Evolutionary conservation across 2,888 invertebrate species (phyloP), one percentile per base, ranked within the genome.

Genomic region (Tricholauxania praeusta): DNA sequence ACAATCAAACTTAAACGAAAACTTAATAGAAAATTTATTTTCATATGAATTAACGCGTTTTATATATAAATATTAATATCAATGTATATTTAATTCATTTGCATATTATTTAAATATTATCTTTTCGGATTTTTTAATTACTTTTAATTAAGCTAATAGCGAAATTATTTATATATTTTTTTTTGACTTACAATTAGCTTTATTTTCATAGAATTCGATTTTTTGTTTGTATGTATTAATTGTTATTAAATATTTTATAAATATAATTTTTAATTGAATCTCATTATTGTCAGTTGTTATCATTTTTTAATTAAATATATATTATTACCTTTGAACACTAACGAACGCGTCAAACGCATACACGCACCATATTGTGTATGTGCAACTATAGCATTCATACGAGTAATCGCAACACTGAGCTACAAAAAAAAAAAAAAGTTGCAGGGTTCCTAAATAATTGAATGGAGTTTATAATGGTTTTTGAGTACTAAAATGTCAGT

Each of bases 261-360:
- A 74, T 77, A 78, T 80, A 79, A 76, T 76, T 76, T 80, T 78
- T 85, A 84, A 85, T 85, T 84, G 83, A 84, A 83, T 81, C 80
- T 82, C 80, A 80, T 84, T 86, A 86, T 86, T 86, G 86, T 86
- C 86, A 84, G 83, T 82, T 82, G 83, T 86, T 86, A 83, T 84
- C 79, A 77, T 68, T 74, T 73, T 77, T 74, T 65, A 72, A 48
- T 72, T 70, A 49, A 64, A 65, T 65, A 28, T 68, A 76, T 76
- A 77, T 76, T 80, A 78, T 79, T 78, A 79, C 76, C 71, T 51
- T 68, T 57, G 12, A 39, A 39, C 39, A 39, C 10, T 55, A 49
- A 71, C 19, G 14, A 32, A 15, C 49, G 49, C 62, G 52, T 28
- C 55, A 69, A 48, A 51, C 39, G 17, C 69, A 75, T 10, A n/a